Evolutionary conservation across 2,888 invertebrate species (phyloP), one percentile per base, ranked within the genome.

Genomic region (Parelbella ahira): DNA sequence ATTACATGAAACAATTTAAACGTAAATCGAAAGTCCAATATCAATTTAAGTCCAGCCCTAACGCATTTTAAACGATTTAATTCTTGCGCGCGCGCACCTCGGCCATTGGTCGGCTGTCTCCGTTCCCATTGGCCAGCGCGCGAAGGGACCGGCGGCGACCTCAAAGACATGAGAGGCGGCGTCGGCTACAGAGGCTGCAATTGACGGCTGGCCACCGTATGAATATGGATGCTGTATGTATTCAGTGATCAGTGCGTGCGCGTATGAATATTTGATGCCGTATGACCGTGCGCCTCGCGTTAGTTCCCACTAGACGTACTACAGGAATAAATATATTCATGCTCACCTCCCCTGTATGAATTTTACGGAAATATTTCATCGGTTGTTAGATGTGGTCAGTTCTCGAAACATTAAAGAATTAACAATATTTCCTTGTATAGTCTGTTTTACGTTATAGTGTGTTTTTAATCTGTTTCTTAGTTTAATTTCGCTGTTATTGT

Each of bases 161-260:
- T 71, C 81, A 83, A 82, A 81, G 80, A 52, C 53, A 48, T 52
- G 65, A 74, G 78, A 82, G 81, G 82, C 80, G 83, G 65, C 63
- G 56, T 68, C 61, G 65, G 54, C 42, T 53, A 48, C 56, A 47
- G 51, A 49, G 50, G 62, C 60, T 52, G 67, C 63, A 69, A 67
- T 73, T 79, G 81, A 75, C 80, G 80, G 67, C 65, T n/a, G n/a
- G n/a, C n/a, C 71, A 73, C 71, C 74, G 59, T 77, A 78, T 80
- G 80, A 80, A 79, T 83, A 83, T 82, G 77, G 69, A 80, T 72
- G 63, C 48, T 51, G 37, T 30, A 24, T 27, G 29, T 37, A 37
- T 37, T 27, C 29, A 23, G 21, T 39, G 37, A 37, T 37, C 36
- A 41, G 30, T 6, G 21, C 29, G 38, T 21, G n/a, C n/a, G n/a